These are phyloP conservation scores for Sternotherus odoratus DNA, from an alignment of 2,797 vertebrate genomes.

Conservation along the genomic window DNA sequence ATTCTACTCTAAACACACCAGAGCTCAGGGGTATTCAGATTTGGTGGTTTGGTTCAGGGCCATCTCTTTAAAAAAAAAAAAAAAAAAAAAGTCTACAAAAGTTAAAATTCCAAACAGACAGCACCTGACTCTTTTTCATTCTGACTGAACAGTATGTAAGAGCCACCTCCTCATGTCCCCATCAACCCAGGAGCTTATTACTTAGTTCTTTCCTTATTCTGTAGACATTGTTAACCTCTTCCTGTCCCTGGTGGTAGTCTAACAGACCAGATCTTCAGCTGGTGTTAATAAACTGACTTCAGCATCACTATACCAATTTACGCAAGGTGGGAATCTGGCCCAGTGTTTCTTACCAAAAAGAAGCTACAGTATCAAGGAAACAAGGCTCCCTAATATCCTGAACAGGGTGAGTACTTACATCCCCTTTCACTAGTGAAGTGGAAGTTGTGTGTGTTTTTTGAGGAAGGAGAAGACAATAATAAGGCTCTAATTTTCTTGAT, in stretches of 20 bases:
- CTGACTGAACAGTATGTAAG: background rate
- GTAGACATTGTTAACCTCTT: background rate
- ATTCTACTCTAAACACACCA: background rate
- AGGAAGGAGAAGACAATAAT: background rate
- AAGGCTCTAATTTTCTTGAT: background rate
- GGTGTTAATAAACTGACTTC: background rate
- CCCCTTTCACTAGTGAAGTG: background rate
- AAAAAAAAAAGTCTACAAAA: background rate
- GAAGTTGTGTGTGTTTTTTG: background rate
- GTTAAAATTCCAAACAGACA: background rate
- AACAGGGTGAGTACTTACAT: background rate
- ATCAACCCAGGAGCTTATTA: background rate
- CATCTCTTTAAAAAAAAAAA: background rate
- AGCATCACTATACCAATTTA: background rate
- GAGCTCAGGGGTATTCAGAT: background rate
- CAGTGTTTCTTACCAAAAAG: background rate
- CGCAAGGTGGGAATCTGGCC: background rate
- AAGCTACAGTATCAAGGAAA: background rate
- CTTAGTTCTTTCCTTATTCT: background rate
- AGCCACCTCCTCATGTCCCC: background rate
- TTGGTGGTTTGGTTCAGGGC: background rate
- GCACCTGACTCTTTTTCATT: background rate
- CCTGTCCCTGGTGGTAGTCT: background rate
- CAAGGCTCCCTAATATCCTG: background rate
- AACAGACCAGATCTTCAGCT: accelerated